phyloP scores from a whole-genome alignment of 2,113 vertebrate species.

The Himantopus leucocephalus region DNA sequence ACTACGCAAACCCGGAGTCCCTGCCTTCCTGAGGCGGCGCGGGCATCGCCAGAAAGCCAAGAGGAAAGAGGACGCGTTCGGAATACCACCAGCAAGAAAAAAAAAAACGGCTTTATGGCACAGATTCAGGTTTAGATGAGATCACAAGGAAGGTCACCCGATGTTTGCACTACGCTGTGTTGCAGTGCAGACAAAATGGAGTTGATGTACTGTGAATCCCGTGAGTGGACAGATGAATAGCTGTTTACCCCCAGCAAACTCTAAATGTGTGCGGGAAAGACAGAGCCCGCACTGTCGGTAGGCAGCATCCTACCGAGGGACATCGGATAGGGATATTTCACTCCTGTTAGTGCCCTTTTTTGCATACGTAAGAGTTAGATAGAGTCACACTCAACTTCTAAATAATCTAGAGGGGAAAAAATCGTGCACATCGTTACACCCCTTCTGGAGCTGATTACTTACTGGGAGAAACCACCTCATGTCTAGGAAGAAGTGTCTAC shows the following conservation, averaged over 20 bases:
- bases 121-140: conserved; percentile 4
- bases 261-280: neutral
- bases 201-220: conserved; percentile 7
- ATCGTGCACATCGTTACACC: neutral
- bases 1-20: neutral
- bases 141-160: conserved; percentile 31
- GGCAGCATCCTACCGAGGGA: neutral
- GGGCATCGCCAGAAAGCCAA: neutral
- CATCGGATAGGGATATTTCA: neutral
- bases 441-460: neutral
- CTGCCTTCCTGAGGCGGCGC: neutral
- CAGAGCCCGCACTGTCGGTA: neutral
- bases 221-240: neutral
- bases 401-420: neutral
- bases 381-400: neutral
- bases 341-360: neutral
- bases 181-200: neutral
- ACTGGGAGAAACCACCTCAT: neutral
- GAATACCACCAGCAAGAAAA: neutral
- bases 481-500: neutral
- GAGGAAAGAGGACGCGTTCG: neutral
- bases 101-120: neutral
- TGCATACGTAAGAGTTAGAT: neutral
- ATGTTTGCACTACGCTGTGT: neutral
- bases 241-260: neutral